phyloP scores from a whole-genome alignment of 1,140 invertebrate species.

The Nasonia vitripennis region DNA sequence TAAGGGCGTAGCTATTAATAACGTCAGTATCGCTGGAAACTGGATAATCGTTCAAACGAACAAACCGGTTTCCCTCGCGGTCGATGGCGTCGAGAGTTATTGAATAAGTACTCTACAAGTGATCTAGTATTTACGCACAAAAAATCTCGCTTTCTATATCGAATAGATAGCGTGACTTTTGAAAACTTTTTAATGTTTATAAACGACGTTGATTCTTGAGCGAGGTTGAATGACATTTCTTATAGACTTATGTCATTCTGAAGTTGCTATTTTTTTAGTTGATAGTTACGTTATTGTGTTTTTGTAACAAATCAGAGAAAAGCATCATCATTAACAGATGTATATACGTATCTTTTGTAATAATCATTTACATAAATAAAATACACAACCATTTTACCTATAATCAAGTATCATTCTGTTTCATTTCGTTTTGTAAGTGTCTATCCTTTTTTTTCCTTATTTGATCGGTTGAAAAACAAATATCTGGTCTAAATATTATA shows the following conservation, averaged over 20 bases:
- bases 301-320: neutral
- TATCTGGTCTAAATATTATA: too few relatives aligned
- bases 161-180: neutral
- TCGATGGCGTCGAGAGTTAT: constrained; percentile 63
- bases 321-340: neutral
- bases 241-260: neutral
- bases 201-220: neutral
- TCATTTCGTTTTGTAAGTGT: too few relatives aligned
- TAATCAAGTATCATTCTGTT: neutral
- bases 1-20: constrained; percentile 59
- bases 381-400: neutral
- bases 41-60: constrained; percentile 68
- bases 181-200: neutral
- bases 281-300: neutral
- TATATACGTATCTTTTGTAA: neutral
- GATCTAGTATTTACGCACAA: neutral
- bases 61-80: constrained; percentile 55
- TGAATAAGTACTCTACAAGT: constrained; percentile 45
- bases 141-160: too few relatives aligned
- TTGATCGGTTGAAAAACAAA: too few relatives aligned
- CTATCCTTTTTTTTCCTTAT: too few relatives aligned
- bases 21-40: constrained; percentile 60
- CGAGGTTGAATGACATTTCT: neutral
- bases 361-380: neutral
- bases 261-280: neutral